A percentile compares a stretch with the other conserved stretches of the same genome.
phyloP scores from a whole-genome alignment of 2,888 invertebrate species.

The Mimachlamys varia region DNA sequence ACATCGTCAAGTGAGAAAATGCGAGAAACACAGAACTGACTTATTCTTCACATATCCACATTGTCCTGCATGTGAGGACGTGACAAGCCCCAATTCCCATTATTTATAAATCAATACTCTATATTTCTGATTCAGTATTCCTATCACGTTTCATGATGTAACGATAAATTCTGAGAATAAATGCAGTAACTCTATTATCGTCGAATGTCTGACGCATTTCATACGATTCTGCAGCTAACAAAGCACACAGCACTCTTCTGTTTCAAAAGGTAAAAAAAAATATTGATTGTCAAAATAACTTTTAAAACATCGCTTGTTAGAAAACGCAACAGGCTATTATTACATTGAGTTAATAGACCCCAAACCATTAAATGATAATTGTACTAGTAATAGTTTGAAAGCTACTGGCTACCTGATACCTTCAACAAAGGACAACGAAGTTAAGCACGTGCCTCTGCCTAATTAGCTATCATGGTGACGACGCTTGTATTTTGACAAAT shows the following conservation, averaged over 20 bases:
- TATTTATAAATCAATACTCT: background rate
- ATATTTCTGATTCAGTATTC: slow-evolving; percentile 18
- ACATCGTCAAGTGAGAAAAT: no score
- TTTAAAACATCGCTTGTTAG: background rate
- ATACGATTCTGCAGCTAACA: background rate
- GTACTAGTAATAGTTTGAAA: background rate
- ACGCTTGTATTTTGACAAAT: background rate
- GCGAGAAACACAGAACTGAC: no score
- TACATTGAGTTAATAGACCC: background rate
- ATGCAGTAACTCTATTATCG: background rate
- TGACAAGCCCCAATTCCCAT: no score
- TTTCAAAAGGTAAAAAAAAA: background rate
- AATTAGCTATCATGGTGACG: background rate
- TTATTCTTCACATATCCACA: no score
- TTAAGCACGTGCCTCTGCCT: background rate
- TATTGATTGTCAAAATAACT: slow-evolving; percentile 7
- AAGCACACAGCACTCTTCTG: background rate
- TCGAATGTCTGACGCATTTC: background rate
- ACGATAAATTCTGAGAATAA: background rate
- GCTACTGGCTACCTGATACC: slow-evolving; percentile 16
- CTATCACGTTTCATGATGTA: background rate
- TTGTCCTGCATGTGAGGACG: no score
- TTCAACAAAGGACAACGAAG: background rate
- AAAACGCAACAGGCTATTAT: background rate
- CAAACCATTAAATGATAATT: background rate